Percentiles rank a stretch among this genome's conserved stretches.
phyloP scores from a whole-genome alignment of 2,113 vertebrate species.

The Syngnathus floridae region DNA sequence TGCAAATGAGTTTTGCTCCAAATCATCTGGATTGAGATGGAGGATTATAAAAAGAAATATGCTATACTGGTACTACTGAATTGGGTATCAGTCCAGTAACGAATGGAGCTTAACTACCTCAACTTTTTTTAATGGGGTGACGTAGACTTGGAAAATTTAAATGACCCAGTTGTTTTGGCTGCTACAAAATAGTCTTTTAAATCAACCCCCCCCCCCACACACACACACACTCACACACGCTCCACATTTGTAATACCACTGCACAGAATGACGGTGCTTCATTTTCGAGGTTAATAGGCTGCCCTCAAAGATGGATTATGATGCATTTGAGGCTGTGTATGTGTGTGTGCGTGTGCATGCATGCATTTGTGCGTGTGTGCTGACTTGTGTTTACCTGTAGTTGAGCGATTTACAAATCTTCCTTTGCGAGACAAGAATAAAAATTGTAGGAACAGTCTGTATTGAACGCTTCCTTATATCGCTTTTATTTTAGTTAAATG shows the following conservation, averaged over 20 bases:
- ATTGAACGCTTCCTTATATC: constrained; percentile 9
- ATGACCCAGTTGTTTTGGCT: constrained; percentile 63
- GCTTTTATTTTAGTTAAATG: background rate
- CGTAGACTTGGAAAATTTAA: constrained; percentile 51
- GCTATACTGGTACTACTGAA: constrained; percentile 35
- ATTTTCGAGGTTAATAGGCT: constrained; percentile 40
- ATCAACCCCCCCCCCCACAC: constrained; percentile 1
- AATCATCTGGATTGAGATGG: constrained; percentile 53
- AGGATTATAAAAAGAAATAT: constrained; percentile 45
- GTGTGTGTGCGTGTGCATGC: background rate
- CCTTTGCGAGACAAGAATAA: constrained; percentile 22
- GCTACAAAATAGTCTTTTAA: constrained; percentile 42
- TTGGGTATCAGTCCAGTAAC: constrained; percentile 55
- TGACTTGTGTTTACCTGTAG: constrained; percentile 2
- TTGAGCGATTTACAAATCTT: constrained; percentile 18
- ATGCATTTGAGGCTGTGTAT: constrained; percentile 19
- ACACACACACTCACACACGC: background rate
- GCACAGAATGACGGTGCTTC: constrained; percentile 26
- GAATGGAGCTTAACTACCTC: constrained; percentile 29
- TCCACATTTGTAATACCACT: constrained; percentile 12
- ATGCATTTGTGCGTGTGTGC: background rate
- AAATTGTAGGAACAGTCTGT: constrained; percentile 1
- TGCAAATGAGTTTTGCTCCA: constrained; percentile 4
- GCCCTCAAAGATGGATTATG: constrained; percentile 33
- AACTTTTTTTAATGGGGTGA: constrained; percentile 50